These are phyloP conservation scores for Capricornis sumatraensis DNA, from an alignment of 2,113 vertebrate genomes.

Conservation along the genomic window DNA sequence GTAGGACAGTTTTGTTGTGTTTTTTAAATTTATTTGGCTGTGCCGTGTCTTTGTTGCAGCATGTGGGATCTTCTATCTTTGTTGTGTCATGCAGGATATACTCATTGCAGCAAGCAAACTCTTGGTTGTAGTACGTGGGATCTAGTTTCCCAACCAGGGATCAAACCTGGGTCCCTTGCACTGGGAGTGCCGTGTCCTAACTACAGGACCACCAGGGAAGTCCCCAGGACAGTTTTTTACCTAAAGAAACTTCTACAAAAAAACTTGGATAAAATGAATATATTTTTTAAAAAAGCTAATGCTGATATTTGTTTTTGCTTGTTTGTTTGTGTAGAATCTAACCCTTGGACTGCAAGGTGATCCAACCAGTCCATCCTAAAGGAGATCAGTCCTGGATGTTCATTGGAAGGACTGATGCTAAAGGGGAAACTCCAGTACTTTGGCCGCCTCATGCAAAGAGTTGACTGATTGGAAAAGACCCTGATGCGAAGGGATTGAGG, in stretches of 20 bases:
- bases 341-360: no score
- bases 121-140: neutral
- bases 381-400: no score
- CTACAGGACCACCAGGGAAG: neutral
- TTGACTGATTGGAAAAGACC: no score
- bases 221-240: neutral
- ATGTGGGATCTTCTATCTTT: neutral
- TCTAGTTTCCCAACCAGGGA: neutral
- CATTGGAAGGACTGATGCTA: no score
- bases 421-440: no score
- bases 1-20: neutral
- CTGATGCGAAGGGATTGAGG: no score
- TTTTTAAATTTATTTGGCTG: neutral
- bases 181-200: neutral
- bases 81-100: neutral
- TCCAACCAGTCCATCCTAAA: no score
- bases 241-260: neutral
- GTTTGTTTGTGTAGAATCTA: neutral
- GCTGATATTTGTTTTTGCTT: neutral
- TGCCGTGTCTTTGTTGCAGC: neutral
- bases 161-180: neutral
- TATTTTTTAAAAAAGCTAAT: neutral
- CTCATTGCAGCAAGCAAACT: neutral
- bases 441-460: no score
- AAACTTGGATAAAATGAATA: neutral